Evolutionary conservation across 2,797 vertebrate species (phyloP).

Genomic region (Hyperoplus lanceolatus): DNA sequence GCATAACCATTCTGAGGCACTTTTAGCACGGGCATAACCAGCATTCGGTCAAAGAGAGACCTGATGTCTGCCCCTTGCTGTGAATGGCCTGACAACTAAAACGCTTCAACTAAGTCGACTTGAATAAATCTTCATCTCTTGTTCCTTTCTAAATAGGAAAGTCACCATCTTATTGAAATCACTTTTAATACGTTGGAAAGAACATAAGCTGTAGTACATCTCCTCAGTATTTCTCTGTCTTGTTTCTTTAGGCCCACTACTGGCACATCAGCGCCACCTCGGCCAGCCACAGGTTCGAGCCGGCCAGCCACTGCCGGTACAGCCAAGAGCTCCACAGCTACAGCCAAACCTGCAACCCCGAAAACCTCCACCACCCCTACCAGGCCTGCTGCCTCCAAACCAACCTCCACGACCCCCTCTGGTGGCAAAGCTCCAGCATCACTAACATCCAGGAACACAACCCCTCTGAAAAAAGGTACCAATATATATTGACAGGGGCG

Average conservation of each 20-base stretch:
- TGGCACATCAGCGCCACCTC: constrained; percentile 58
- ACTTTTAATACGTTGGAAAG: neutral
- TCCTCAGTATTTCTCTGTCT: constrained; percentile 9
- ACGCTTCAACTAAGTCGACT: constrained; percentile 31
- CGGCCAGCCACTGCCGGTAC: constrained; percentile 54
- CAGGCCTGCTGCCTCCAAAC: constrained; percentile 73
- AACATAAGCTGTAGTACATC: neutral
- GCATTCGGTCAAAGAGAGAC: constrained; percentile 4
- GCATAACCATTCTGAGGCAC: constrained; percentile 28
- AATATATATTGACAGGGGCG: neutral
- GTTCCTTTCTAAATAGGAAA: constrained; percentile 4
- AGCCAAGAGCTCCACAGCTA: constrained; percentile 72
- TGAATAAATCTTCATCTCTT: constrained; percentile 5
- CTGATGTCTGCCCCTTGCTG: constrained; percentile 23
- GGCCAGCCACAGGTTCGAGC: constrained; percentile 70
- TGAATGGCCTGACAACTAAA: constrained; percentile 22
- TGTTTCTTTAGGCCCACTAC: constrained; percentile 70
- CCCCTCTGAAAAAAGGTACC: constrained; percentile 85
- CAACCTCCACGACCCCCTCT: constrained; percentile 77
- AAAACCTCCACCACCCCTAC: constrained; percentile 68
- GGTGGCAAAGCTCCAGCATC: constrained; percentile 76
- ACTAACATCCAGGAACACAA: constrained; percentile 75
- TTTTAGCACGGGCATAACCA: constrained; percentile 2
- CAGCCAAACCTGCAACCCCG: constrained; percentile 77
- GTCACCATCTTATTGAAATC: neutral